Evolutionary conservation across 2,113 vertebrate genomes (phyloP), one percentile per base, ranked within the genome.

Genomic region (Athene cunicularia): DNA sequence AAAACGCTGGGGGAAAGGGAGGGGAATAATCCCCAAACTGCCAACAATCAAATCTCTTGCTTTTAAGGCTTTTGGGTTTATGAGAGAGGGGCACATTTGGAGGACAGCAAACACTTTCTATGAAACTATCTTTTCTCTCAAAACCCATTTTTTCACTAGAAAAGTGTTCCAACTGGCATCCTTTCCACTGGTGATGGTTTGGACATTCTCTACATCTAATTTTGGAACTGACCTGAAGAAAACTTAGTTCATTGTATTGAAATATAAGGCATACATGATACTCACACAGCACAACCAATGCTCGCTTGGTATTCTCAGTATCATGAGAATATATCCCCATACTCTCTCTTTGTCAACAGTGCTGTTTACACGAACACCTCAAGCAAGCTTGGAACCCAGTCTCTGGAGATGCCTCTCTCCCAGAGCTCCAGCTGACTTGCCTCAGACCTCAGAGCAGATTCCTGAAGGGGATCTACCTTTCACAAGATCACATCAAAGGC

Each of bases 1-100:
- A 97, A 97, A 95, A 93, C 0, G 62, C 96, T 92, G 59, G 71
- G 50, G 93, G 80, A 80, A 80, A 93, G 93, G 93, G 93, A 95
- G 89, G 72, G 73, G 30, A 95, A 87, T 74, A 91, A 81, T 94
- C 80, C 85, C 81, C 74, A 92, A 95, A 95, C 47, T 56, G 73
- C 86, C 91, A 88, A 63, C 53, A 85, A 59, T 87, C 64, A 93
- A 88, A 75, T 74, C n/a, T 95, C 75, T 64, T 60, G 70, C 45
- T 95, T 91, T 64, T 66, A 92, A 77, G 43, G 22, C 45, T 89
- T 95, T 76, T 32, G 66, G 32, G 21, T 63, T 95, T 93, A n/a
- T 52, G 62, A 76, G 49, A 86, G 12, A 33, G 47, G 71, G 45
- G 21, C 66, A 70, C 39, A 76, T 90, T 80, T 55, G 55, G 77